Base-by-base conservation (phyloP, 2,797 vertebrate species). In the Catostomus latipinnis region DNA sequence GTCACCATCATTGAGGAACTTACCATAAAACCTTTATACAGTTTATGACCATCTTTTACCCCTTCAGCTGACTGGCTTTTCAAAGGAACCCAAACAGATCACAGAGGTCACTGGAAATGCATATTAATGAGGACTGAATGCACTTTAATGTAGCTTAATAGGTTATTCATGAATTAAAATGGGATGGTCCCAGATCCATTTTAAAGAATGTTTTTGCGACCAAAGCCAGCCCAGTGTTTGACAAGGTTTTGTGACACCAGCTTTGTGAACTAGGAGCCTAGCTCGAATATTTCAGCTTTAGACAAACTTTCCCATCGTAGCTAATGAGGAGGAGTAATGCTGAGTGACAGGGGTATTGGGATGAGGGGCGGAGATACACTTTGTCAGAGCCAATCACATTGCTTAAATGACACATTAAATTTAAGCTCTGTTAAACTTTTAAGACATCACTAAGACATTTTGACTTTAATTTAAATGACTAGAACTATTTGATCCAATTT, bases 261-360 rank as follows among this genome's bases (percentile, higher is more conserved):
- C 12, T 94, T 94, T 92, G 88, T 93, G 91, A 94, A 93, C 88
- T 91, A 82, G 83, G 34, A 72, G 63, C 60, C 72, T 83, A 76
- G 80, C 84, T 11, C 11, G 6, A 18, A 50, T 67, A 43, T 77
- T 76, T 63, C 22, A 86, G 86, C 95, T 95, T 95, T 96, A 98
- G 96, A 91, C 87, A 93, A 93, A 94, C 93, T 93, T 91, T 92
- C 87, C 92, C 96, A 96, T 98, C 96, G 95, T 97, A 94, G 95
- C 94, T 91, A 95, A 96, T 95, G 95, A 95, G 96, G 96, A 94
- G 93, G 92, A 90, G 90, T 92, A 91, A 91, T 91, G 92, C 94
- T 95, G 94, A 95, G 93, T 95, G 94, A 95, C 94, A 95, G 91
- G 92, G 94, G 94, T 93, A 93, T 95, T 94, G 93, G 92, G 91